Conservation (phyloP, 2,113 vertebrate species). For the Microtus oregoni region DNA sequence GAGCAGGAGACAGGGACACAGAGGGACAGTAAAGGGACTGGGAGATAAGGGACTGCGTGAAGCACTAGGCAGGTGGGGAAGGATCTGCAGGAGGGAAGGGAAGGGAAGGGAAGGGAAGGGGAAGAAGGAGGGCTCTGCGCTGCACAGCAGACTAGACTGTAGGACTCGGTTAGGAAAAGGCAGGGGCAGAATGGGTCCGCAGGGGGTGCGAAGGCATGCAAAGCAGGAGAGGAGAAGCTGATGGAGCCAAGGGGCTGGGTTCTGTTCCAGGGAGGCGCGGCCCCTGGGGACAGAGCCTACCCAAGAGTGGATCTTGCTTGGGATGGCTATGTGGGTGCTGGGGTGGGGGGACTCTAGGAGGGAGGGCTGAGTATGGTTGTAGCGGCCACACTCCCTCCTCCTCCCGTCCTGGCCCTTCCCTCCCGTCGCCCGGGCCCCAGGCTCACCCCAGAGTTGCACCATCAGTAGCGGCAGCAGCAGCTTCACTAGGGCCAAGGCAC, state of each 20-base stretch:
- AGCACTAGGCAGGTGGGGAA: neutral
- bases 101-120: no score
- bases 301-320: neutral
- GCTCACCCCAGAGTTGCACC: constrained; percentile 73
- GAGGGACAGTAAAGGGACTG: no score
- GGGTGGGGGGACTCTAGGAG: no score
- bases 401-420: neutral
- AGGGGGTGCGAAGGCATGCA: neutral
- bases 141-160: neutral
- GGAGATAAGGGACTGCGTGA: neutral
- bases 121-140: no score
- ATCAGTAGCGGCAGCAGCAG: constrained; percentile 60
- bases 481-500: neutral
- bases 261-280: neutral
- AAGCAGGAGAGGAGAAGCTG: neutral
- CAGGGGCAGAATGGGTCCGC: neutral
- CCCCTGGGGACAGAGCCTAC: neutral
- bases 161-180: neutral
- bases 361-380: neutral
- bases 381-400: neutral
- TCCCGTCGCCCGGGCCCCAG: neutral
- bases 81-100: neutral
- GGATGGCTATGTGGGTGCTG: neutral
- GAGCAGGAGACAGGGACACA: no score
- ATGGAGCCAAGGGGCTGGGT: accelerated